Evolutionary conservation across 2,797 vertebrate genomes (phyloP).

Genomic region (Lophotriccus pileatus): DNA sequence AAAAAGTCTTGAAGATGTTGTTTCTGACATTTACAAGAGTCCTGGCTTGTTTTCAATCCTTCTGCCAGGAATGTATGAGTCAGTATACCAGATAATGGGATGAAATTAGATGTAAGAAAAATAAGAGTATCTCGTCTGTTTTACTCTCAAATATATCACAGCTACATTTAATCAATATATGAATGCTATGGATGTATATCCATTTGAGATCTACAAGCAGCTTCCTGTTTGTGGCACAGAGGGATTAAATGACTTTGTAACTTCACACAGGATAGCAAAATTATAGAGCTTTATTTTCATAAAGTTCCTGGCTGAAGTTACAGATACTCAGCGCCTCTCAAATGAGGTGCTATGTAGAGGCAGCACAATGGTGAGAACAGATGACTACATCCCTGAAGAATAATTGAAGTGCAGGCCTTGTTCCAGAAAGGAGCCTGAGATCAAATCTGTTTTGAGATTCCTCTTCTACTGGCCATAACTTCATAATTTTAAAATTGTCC

Average conservation of each 20-base stretch:
- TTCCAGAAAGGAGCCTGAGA: conserved; percentile 45
- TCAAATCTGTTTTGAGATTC: conserved; percentile 46
- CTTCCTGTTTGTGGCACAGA: not conserved
- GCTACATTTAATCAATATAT: not conserved
- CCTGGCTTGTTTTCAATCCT: not conserved
- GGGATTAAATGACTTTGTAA: not conserved
- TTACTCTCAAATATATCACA: not conserved
- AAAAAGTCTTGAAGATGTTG: not conserved
- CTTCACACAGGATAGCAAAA: not conserved
- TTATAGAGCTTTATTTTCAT: not conserved
- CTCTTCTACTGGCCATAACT: conserved; percentile 44
- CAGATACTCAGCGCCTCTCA: not conserved
- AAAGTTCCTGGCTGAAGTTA: not conserved
- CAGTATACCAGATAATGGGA: not conserved
- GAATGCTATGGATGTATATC: not conserved
- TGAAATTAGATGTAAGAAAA: not conserved
- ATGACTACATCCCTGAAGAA: conserved; percentile 5
- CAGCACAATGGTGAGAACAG: conserved; percentile 9
- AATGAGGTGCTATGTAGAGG: not conserved
- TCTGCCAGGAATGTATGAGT: not conserved
- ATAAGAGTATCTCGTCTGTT: not conserved
- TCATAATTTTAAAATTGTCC: conserved; percentile 57
- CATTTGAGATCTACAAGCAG: not conserved
- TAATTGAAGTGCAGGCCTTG: conserved; percentile 23
- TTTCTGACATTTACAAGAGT: not conserved